Conservation (phyloP, 2,888 invertebrate genomes). For the Cantharis nigra region DNA sequence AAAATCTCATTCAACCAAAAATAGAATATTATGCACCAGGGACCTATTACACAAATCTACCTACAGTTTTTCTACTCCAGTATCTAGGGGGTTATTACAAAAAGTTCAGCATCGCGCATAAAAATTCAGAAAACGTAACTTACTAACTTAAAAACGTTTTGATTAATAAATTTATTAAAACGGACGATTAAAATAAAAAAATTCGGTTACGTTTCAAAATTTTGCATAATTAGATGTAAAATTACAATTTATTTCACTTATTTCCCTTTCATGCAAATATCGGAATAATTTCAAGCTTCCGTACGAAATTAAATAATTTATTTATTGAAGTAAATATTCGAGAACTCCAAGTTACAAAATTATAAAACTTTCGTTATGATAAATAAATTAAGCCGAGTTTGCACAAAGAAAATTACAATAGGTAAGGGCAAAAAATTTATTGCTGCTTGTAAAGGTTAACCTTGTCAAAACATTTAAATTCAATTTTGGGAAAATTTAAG, state of each 20-base stretch:
- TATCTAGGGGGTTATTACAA: slow-evolving; percentile 28
- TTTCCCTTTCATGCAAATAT: background rate
- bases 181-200: background rate
- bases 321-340: background rate
- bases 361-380: background rate
- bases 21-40: slow-evolving; percentile 50
- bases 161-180: background rate
- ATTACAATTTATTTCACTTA: background rate
- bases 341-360: background rate
- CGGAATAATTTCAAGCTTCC: background rate
- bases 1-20: slow-evolving; percentile 49
- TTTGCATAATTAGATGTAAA: background rate
- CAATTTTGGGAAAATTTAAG: background rate
- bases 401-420: background rate
- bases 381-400: background rate
- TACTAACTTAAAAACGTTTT: background rate
- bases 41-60: slow-evolving; percentile 50
- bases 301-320: background rate
- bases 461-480: background rate
- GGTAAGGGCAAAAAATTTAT: background rate
- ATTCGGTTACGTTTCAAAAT: background rate
- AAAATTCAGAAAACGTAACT: slow-evolving; percentile 10
- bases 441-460: background rate
- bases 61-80: slow-evolving; percentile 38
- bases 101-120: slow-evolving; percentile 22